A percentile compares a stretch with the other conserved stretches of the same genome.
Evolutionary conservation across 2,113 vertebrate genomes (phyloP).

Genomic region (Cryptomyrus ogoouensis): DNA sequence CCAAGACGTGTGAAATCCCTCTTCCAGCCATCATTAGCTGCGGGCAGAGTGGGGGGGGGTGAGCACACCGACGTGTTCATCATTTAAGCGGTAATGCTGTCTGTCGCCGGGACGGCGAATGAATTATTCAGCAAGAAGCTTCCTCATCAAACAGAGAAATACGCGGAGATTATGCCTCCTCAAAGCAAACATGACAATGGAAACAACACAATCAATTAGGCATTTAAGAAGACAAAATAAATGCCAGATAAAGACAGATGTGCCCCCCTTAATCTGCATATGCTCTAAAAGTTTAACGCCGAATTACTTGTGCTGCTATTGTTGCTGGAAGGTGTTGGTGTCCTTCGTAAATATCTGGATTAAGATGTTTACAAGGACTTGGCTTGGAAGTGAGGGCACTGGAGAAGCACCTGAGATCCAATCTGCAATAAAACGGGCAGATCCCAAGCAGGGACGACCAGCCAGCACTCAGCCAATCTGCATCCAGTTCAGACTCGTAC

Average conservation of each 20-base stretch:
- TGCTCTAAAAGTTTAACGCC: slow-evolving; percentile 45
- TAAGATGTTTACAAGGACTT: background rate
- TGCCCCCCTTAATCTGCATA: slow-evolving; percentile 44
- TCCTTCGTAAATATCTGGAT: background rate
- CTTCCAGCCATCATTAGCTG: slow-evolving; percentile 43
- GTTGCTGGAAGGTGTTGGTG: slow-evolving; percentile 8
- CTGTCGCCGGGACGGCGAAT: slow-evolving; percentile 45
- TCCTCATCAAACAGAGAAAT: slow-evolving; percentile 58
- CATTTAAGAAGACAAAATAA: slow-evolving; percentile 57
- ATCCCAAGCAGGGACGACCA: background rate
- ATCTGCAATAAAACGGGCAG: background rate
- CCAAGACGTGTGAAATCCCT: slow-evolving; percentile 40
- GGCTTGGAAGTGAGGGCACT: slow-evolving; percentile 38
- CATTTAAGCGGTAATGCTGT: slow-evolving; percentile 62
- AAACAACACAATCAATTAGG: slow-evolving; percentile 52
- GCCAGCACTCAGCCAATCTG: background rate
- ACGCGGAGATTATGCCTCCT: slow-evolving; percentile 40
- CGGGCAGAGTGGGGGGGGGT: slow-evolving; percentile 38
- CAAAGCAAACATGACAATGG: slow-evolving; percentile 56
- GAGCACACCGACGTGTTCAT: slow-evolving; percentile 56
- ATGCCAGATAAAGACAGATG: slow-evolving; percentile 45
- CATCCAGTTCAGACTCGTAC: background rate
- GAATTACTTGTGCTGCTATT: slow-evolving; percentile 35
- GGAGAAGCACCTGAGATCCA: background rate
- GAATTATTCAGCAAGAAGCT: slow-evolving; percentile 61